Evolutionary conservation across 2,113 vertebrate species (phyloP).

Genomic region (Bufo bufo): DNA sequence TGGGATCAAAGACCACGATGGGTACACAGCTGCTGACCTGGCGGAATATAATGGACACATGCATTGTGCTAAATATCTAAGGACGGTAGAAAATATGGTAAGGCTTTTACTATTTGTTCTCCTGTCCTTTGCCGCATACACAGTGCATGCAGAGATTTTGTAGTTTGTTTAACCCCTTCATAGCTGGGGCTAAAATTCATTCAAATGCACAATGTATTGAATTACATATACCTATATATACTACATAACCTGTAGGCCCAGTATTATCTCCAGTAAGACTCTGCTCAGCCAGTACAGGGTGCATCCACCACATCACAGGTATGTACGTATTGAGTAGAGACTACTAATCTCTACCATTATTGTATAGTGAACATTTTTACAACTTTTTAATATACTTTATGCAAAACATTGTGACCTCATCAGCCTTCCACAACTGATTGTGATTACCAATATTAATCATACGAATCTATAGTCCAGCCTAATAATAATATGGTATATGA

Average conservation of each 20-base stretch:
- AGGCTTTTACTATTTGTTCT: background rate
- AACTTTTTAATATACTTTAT: too few species aligned
- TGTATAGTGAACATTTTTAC: too few species aligned
- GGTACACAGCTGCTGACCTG: slow-evolving; percentile 89
- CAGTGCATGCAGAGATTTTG: background rate
- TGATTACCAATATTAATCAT: too few species aligned
- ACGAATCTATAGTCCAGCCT: too few species aligned
- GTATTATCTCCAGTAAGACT: background rate
- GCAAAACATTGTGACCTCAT: too few species aligned
- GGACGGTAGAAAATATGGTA: slow-evolving; percentile 95
- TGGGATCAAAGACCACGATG: slow-evolving; percentile 85
- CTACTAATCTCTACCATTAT: too few species aligned
- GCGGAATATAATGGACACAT: slow-evolving; percentile 90
- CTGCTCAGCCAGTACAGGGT: background rate
- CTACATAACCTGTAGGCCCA: background rate
- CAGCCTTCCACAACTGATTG: too few species aligned
- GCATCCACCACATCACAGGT: background rate
- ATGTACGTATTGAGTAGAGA: background rate
- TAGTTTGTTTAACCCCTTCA: background rate
- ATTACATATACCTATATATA: background rate
- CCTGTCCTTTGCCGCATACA: background rate
- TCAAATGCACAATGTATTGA: background rate
- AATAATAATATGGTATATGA: too few species aligned
- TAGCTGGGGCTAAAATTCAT: background rate
- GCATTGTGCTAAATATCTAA: slow-evolving; percentile 95